These are phyloP conservation scores for Synanthedon myopaeformis DNA, from an alignment of 2,888 invertebrate species.

Conservation along the genomic window DNA sequence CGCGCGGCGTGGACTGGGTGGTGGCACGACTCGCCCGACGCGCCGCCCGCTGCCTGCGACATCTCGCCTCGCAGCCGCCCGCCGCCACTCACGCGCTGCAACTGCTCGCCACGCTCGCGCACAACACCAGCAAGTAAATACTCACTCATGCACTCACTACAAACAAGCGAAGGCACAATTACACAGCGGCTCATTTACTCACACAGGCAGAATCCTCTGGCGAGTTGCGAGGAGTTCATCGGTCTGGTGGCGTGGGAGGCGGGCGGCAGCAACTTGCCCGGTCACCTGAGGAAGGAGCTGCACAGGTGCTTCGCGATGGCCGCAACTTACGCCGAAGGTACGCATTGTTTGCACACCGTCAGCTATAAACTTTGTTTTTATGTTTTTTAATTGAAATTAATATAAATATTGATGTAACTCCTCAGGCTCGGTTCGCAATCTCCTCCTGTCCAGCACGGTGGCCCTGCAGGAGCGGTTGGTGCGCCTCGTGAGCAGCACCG, in stretches of 20 bases:
- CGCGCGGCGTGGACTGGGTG: conserved; percentile 43
- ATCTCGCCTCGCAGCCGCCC: conserved; percentile 25
- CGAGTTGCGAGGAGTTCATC: conserved; percentile 52
- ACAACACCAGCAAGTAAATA: conserved; percentile 15
- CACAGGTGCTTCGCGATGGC: conserved; percentile 80
- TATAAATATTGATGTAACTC: too few species aligned
- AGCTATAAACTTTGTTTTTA: too few species aligned
- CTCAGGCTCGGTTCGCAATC: conserved; percentile 25
- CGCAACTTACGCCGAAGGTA: conserved; percentile 61
- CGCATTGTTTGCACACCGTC: neutral
- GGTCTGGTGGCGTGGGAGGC: conserved; percentile 55
- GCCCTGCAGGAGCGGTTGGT: conserved; percentile 54
- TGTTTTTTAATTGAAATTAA: too few species aligned
- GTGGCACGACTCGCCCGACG: conserved; percentile 39
- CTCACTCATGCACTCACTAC: neutral
- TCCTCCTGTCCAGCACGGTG: conserved; percentile 45
- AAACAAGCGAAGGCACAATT: neutral
- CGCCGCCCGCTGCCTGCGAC: conserved; percentile 34
- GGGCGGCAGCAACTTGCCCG: conserved; percentile 46
- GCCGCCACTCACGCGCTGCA: conserved; percentile 14
- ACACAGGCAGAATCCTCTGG: conserved; percentile 45
- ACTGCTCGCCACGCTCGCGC: conserved; percentile 17
- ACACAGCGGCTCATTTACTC: neutral
- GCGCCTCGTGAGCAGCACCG: conserved; percentile 73
- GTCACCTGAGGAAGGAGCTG: conserved; percentile 68